Evolutionary conservation across 2,888 invertebrate genomes (phyloP), one percentile per base, ranked within the genome.

Genomic region (Chesias legatella): DNA sequence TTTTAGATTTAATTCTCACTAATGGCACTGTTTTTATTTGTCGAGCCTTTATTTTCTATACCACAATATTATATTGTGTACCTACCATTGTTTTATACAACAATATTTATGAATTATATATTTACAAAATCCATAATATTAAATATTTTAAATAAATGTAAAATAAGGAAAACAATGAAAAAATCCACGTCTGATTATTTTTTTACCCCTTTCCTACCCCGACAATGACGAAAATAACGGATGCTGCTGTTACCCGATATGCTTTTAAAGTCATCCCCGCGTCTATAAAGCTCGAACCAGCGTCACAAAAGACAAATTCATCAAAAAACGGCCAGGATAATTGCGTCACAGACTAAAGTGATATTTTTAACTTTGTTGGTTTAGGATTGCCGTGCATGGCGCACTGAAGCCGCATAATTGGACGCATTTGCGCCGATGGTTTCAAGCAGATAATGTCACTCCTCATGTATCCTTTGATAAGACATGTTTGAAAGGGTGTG

Each of bases 381-480:
- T 61, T 60, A 57, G 54, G 60, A 58, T 52, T 66, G 58, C 61
- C 59, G 60, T 59, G 63, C 62, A 56, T 52, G 48, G n/a, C n/a
- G n/a, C n/a, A n/a, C n/a, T n/a, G n/a, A n/a, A n/a, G n/a, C 52
- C 45, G 57, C 62, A 58, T 76, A 78, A 77, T 77, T 77, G 73
- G 73, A 73, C 67, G 68, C 78, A 77, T 77, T 82, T 70, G 72
- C 67, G 62, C 66, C 67, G 69, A 77, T 74, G 69, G 67, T 60
- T 73, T 72, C 69, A 60, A 67, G 54, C 60, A 60, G 81, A 83
- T 83, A 82, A 61, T 64, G 83, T 80, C 83, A 77, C 60, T 73
- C 68, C 66, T 74, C 79, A 76, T 78, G 66, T 73, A 68, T 73
- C 70, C 75, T 71, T 67, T 70, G 84, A 84, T 84, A 83, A 79